Evolutionary conservation across 2,888 invertebrate species (phyloP).

Genomic region (Prosopocoilus inquinatus): DNA sequence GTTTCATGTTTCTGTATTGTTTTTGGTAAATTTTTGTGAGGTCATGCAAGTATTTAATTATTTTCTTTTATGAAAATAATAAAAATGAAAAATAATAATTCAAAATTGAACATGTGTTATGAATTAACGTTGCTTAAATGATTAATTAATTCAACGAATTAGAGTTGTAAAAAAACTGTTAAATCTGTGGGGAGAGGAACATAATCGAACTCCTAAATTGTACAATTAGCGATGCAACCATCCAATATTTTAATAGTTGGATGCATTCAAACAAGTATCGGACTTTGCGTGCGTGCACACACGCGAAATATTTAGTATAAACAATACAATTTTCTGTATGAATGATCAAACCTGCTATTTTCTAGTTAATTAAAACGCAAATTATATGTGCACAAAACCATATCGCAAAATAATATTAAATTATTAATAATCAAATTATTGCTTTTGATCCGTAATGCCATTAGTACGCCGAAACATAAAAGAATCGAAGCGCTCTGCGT

Average conservation of each 20-base stretch:
- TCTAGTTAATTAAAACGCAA: constrained; percentile 42
- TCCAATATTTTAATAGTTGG: constrained; percentile 16
- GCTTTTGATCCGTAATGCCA: constrained; percentile 28
- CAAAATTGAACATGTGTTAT: too few relatives aligned
- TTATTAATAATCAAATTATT: constrained; percentile 34
- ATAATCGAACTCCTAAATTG: too few relatives aligned
- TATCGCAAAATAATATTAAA: constrained; percentile 37
- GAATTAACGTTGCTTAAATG: too few relatives aligned
- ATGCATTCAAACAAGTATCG: constrained; percentile 14
- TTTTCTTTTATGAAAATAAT: too few relatives aligned
- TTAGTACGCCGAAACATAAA: constrained; percentile 15
- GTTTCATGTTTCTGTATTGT: too few relatives aligned
- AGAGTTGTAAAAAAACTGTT: too few relatives aligned
- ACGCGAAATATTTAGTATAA: constrained; percentile 5
- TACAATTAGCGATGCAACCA: background rate
- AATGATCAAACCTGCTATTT: constrained; percentile 41
- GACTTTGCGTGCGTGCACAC: constrained; percentile 1
- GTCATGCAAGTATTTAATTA: too few relatives aligned
- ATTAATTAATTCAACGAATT: too few relatives aligned
- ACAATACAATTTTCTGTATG: constrained; percentile 40
- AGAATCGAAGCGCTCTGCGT: constrained; percentile 5
- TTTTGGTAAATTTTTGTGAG: too few relatives aligned
- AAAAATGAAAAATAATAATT: too few relatives aligned
- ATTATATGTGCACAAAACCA: constrained; percentile 37
- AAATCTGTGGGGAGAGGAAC: too few relatives aligned